Base-by-base conservation (phyloP, 53 echinoderm and acorn worm species). In the Holothuria leucospilota region DNA sequence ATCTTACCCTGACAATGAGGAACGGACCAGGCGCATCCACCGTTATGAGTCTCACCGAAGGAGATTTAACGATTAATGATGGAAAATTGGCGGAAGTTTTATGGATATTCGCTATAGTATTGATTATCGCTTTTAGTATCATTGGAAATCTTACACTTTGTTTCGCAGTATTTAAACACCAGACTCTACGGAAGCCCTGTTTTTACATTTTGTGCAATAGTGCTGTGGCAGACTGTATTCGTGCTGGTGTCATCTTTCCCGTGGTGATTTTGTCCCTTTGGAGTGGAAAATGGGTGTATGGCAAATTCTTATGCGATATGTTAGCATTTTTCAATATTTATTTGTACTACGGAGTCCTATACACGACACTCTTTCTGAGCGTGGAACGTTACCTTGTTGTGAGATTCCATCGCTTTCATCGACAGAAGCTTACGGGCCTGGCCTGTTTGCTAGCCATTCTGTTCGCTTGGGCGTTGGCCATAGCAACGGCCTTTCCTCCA, bases 131-230 rank as follows among this genome's bases (percentile, higher is more conserved):
- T 39, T 79, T 98, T 59, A 95, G 95, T 75, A 92, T 93, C 13
- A 84, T 89, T 15, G 98, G 95, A 4, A 98, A 98, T 82, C 90
- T 95, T 2, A 88, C 93, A 20, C 71, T 98, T 6, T 88, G 92
- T 24, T 92, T 90, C 29, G 88, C 95, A 26, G 92, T 98, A 12
- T 95, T 92, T 67, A 88, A 90, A 42, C 88, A 93, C 53, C 65
- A 90, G 72, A 84, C 91, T 21, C 87, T 98, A 68, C 91, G 93
- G 34, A 82, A 95, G 64, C 98, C 95, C 26, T 93, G 91, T 71
- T 98, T 92, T 88, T 98, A 91, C 89, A 93, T 98, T 68, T 86
- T 98, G 46, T 93, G 95, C 93, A 98, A 98, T 89, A 91, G 88
- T 84, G 93, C 98, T 39, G 74, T 98, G 66, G 95, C 95, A 77